A percentile compares a stretch with the other conserved stretches of the same genome.
These are phyloP conservation scores for Mus spretus DNA, from an alignment of 2,797 vertebrate genomes.

Conservation along the genomic window DNA sequence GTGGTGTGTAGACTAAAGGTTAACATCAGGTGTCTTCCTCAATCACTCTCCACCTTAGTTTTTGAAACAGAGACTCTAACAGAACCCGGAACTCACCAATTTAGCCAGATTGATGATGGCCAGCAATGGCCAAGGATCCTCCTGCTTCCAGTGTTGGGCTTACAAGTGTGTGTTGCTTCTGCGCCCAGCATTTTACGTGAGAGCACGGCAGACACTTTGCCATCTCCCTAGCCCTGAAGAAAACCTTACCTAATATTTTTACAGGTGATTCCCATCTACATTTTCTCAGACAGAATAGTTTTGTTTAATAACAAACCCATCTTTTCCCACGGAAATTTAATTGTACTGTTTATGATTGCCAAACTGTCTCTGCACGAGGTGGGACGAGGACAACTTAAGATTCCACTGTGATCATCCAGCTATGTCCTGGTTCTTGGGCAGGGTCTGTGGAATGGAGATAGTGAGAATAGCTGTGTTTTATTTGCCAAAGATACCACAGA, in stretches of 20 bases:
- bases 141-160: not conserved
- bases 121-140: not conserved
- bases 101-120: not conserved
- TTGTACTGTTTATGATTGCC: not conserved
- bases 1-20: not conserved
- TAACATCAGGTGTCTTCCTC: not conserved
- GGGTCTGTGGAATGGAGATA: not conserved
- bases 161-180: not conserved
- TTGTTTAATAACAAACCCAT: conserved; percentile 25
- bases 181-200: not conserved
- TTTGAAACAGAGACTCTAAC: not conserved
- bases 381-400: not conserved
- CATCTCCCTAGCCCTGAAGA: not conserved
- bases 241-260: conserved; percentile 10
- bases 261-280: not conserved
- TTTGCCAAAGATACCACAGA: not conserved
- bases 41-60: not conserved
- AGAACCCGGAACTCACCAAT: not conserved
- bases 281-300: conserved; percentile 40
- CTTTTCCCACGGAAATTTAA: not conserved
- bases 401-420: not conserved
- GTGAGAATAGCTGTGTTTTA: not conserved
- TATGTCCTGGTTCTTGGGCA: not conserved
- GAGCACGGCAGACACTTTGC: too few species aligned
- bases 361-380: not conserved